Evolutionary conservation across 2,888 invertebrate genomes (phyloP), one percentile per base, ranked within the genome.

Genomic region (Parascotia fuliginaria): DNA sequence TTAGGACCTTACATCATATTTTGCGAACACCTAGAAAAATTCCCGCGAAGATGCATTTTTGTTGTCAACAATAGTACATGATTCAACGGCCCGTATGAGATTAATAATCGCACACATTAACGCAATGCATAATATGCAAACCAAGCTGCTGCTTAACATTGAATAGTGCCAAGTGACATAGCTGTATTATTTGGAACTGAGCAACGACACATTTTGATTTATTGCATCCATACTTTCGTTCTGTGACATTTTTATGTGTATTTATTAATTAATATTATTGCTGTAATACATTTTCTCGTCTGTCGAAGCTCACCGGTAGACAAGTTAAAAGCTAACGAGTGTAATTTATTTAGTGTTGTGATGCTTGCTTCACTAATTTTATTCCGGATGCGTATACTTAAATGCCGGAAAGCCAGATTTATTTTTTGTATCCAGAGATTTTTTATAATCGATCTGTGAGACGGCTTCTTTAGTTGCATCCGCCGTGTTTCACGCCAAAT

Each of bases 331-430:
- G 48, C 42, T 47, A 49, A 60, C 40, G 48, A 56, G 46, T 27
- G 44, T 46, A n/a, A 43, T 65, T 60, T 49, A 39, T 56, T 49
- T 56, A 46, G 57, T 65, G 51, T 49, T 7, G 24, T 49, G 44
- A 55, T 57, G 54, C 46, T 53, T 53, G 49, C 43, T 47, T 57
- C 33, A 60, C 62, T 59, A 63, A 71, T 73, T 70, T 64, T 49
- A 65, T 64, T 73, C 68, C 73, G 70, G 65, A 71, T 61, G 65
- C 53, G 60, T 58, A 36, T 53, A 60, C 55, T 49, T 45, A 64
- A 53, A 55, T 48, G 52, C 68, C 71, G 76, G 76, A 78, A 76
- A 74, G 47, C 47, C 49, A 63, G 76, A 81, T 81, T 80, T 78
- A 80, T 77, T 73, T 65, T 73, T 73, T 70, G 64, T 72, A 64